Base-by-base conservation (phyloP, 1,140 invertebrate species). In the Halyomorpha halys region DNA sequence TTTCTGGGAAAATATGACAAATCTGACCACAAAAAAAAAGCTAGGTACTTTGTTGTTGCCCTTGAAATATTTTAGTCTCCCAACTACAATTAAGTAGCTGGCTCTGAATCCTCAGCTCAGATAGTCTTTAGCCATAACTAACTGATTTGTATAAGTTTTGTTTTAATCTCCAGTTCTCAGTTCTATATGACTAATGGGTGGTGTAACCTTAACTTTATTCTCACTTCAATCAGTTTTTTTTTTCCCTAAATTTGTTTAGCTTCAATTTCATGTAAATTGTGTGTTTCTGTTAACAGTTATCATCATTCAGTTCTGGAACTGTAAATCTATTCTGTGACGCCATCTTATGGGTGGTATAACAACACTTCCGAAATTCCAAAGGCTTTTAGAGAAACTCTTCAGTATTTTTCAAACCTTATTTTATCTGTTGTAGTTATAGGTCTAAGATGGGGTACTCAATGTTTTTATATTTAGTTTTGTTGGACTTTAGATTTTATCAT, bases 271-370 rank as follows among this genome's bases (percentile, higher is more conserved):
- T 59, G 25, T 18, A 27, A 59, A 59, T 59, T 23, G 16, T 60
- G 3, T 60, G 11, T 44, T 14, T 60, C 18, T 60, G 39, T 59
- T 47, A 25, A 56, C 63, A 64, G 71, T 71, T 66, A 65, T 67
- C 59, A 67, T 56, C 59, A 67, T 56, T 63, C 30, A 30, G 30
- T 39, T n/a, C 44, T 56, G 66, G 64, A 59, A 63, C 27, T 47
- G 18, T 64, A 59, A 61, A 54, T 54, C 5, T 15, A 16, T 27
- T 8, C 16, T 19, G 8, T n/a, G 27, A 18, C 11, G 25, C n/a
- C 16, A 25, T 59, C 16, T 44, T 44, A 63, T 18, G 25, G 34
- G 44, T 19, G 51, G 44, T 61, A 25, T 19, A 23, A 25, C 53
- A 56, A 23, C 53, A 56, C 53, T 56, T 44, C 27, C 19, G 18